Conservation (phyloP, 2,888 invertebrate species). For the Drosophila leonis region DNA sequence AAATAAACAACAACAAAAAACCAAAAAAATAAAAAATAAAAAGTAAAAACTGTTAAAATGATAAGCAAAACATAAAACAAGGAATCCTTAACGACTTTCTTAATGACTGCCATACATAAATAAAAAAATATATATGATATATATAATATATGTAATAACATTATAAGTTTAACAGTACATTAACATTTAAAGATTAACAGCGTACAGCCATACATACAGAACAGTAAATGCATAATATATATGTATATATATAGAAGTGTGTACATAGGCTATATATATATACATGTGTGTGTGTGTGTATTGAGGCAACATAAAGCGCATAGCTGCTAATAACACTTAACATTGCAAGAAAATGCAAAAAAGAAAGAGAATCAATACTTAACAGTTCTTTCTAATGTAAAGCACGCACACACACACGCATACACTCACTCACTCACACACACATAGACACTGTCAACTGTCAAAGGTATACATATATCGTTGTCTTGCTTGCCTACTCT, state of each 20-base stretch:
- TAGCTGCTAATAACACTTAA: conserved; percentile 7
- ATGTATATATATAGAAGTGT: conserved; percentile 14
- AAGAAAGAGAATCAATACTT: conserved; percentile 5
- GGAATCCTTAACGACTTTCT: conserved; percentile 82
- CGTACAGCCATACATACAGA: conserved; percentile 15
- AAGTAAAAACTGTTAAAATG: conserved; percentile 43
- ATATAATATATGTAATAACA: conserved; percentile 26
- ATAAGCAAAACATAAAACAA: conserved; percentile 52
- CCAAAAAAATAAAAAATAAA: conserved; percentile 13
- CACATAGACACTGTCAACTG: conserved; percentile 5
- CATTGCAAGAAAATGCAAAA: background rate
- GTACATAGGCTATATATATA: conserved; percentile 18
- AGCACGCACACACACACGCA: conserved; percentile 18
- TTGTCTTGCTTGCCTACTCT: conserved; percentile 39
- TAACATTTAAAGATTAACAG: conserved; percentile 11
- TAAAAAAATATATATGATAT: conserved; percentile 23
- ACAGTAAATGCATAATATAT: conserved; percentile 36
- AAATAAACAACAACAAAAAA: conserved; percentile 17
- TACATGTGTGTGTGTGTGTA: conserved; percentile 7
- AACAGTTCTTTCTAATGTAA: conserved; percentile 17
- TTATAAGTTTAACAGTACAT: conserved; percentile 19
- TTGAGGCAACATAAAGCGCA: conserved; percentile 5
- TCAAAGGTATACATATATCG: conserved; percentile 16
- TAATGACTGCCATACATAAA: conserved; percentile 77
- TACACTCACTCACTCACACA: conserved; percentile 13